Evolutionary conservation across 2,888 invertebrate species (phyloP).

Genomic region (Leptinotarsa juncta): DNA sequence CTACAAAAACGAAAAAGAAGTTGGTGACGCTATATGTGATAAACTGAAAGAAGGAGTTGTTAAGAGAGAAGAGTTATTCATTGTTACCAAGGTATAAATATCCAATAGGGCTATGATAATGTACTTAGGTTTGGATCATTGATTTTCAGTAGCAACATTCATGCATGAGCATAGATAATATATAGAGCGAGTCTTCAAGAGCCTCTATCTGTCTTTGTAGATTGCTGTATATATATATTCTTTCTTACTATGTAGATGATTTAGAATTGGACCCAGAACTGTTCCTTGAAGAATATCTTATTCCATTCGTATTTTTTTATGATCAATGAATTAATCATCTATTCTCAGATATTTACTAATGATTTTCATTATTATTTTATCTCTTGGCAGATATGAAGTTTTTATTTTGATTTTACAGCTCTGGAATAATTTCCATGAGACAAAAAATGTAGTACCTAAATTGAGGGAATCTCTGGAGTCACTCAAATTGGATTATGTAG

Average conservation of each 20-base stretch:
- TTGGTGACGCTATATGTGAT: constrained; percentile 68
- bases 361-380: not conserved
- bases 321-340: too few relatives aligned
- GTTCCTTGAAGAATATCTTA: not conserved
- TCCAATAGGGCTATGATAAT: not conserved
- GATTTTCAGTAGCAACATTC: not conserved
- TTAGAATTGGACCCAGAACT: too few relatives aligned
- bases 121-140: not conserved
- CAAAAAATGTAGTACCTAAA: constrained; percentile 68
- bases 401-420: constrained; percentile 55
- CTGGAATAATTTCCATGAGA: constrained; percentile 75
- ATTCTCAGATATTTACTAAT: too few relatives aligned
- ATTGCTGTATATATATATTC: too few relatives aligned
- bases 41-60: constrained; percentile 74
- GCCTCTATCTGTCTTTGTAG: too few relatives aligned
- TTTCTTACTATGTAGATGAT: too few relatives aligned
- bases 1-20: constrained; percentile 71
- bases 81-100: constrained; percentile 70
- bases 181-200: too few relatives aligned
- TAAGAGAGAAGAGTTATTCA: constrained; percentile 76
- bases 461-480: constrained; percentile 56
- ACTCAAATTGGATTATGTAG: constrained; percentile 59
- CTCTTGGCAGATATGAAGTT: not conserved
- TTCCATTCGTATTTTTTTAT: too few relatives aligned
- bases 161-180: not conserved